Percentiles rank a stretch among this genome's conserved stretches.
These are phyloP conservation scores for Pyrrhia umbra DNA, from an alignment of 2,888 invertebrate species.

Conservation along the genomic window DNA sequence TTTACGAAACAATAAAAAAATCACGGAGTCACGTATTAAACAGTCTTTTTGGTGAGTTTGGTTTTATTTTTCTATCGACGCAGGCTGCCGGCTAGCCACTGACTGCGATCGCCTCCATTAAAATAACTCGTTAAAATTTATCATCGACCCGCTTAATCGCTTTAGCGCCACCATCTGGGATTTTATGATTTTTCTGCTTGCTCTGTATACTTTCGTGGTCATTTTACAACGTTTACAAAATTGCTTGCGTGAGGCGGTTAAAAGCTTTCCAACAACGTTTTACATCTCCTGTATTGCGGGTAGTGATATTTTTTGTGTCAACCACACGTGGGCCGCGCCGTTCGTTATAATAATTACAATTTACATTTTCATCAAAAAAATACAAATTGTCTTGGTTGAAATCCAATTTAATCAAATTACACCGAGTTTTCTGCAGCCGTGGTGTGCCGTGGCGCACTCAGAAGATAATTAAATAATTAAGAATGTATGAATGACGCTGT, in stretches of 20 bases:
- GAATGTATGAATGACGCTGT: constrained; percentile 89
- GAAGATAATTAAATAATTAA: constrained; percentile 90
- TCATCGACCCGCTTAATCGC: constrained; percentile 90
- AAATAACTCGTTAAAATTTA: constrained; percentile 91
- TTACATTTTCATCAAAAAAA: constrained; percentile 72
- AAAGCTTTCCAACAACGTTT: constrained; percentile 71
- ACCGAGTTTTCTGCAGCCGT: constrained; percentile 81
- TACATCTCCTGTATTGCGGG: constrained; percentile 62
- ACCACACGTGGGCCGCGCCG: constrained; percentile 43
- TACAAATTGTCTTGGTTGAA: constrained; percentile 73
- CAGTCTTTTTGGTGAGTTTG: constrained; percentile 82
- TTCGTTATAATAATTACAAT: constrained; percentile 71
- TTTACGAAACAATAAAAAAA: constrained; percentile 75
- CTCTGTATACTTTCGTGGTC: constrained; percentile 87
- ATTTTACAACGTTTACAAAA: constrained; percentile 86
- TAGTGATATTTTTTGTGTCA: constrained; percentile 62
- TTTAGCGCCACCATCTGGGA: constrained; percentile 90
- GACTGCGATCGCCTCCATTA: constrained; percentile 90
- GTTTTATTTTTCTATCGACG: constrained; percentile 89
- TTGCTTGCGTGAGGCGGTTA: constrained; percentile 80
- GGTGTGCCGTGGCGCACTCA: constrained; percentile 80
- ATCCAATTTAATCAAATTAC: constrained; percentile 85
- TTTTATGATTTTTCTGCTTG: constrained; percentile 90
- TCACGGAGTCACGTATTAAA: constrained; percentile 79
- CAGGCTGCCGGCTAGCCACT: constrained; percentile 87